A percentile compares a stretch with the other conserved stretches of the same genome.
phyloP scores from a whole-genome alignment of 2,113 vertebrate species.

The Grammomys dolichurus region DNA sequence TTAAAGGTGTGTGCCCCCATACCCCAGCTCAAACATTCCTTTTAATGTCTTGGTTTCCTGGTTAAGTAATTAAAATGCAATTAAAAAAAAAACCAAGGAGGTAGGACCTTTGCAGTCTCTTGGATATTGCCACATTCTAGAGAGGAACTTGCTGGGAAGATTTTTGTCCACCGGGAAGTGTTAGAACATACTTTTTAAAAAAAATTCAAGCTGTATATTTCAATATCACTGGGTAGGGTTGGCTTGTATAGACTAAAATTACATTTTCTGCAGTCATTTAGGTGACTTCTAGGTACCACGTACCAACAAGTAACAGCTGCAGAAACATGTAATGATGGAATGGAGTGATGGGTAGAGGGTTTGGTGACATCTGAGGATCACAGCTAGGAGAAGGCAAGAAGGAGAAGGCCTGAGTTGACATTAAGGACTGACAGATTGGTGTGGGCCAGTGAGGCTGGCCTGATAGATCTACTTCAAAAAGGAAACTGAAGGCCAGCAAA shows the following conservation, averaged over 20 bases:
- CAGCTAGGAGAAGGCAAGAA: neutral
- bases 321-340: neutral
- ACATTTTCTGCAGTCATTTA: neutral
- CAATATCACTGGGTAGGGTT: neutral
- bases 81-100: slow-evolving; percentile 6
- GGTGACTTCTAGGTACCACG: neutral
- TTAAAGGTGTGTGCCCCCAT: neutral
- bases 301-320: neutral
- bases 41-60: slow-evolving; percentile 20
- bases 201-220: neutral
- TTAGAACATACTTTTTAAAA: neutral
- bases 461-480: neutral
- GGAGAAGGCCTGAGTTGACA: neutral
- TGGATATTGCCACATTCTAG: neutral
- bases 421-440: neutral
- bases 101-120: neutral
- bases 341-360: neutral
- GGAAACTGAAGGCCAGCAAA: neutral
- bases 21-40: neutral
- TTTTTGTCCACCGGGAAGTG: neutral
- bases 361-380: neutral
- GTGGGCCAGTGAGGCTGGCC: neutral
- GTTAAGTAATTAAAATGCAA: neutral
- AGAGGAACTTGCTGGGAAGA: neutral
- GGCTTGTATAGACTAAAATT: neutral